phyloP scores from a whole-genome alignment of 1,140 invertebrate species.

The Sitophilus oryzae region DNA sequence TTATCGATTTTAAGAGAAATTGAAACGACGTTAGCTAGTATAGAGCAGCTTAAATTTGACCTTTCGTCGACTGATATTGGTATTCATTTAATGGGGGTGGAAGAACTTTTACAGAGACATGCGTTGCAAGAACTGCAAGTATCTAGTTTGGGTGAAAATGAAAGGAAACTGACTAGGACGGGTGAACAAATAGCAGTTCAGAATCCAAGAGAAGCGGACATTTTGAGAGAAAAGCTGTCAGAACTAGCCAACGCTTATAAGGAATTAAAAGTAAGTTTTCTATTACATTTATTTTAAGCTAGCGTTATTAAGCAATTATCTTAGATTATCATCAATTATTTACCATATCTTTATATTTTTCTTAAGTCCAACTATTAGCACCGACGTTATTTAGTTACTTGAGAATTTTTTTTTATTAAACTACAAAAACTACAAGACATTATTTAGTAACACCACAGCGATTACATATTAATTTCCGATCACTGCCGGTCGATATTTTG shows the following conservation, averaged over 20 bases:
- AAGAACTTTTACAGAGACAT: slow-evolving; percentile 91
- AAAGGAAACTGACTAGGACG: slow-evolving; percentile 69
- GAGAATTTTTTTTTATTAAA: background rate
- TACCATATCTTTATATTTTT: background rate
- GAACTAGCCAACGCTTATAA: slow-evolving; percentile 36
- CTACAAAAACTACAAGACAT: too few relatives aligned
- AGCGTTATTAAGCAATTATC: too few relatives aligned
- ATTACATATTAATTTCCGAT: too few relatives aligned
- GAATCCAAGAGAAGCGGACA: slow-evolving; percentile 38
- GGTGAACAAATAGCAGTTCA: slow-evolving; percentile 45
- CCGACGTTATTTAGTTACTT: background rate
- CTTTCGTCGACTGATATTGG: slow-evolving; percentile 85
- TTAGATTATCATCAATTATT: too few relatives aligned
- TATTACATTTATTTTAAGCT: too few relatives aligned
- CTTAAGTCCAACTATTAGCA: background rate
- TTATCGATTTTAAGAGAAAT: slow-evolving; percentile 86
- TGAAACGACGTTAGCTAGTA: slow-evolving; percentile 79
- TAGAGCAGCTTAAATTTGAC: slow-evolving; percentile 73
- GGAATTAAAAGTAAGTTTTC: slow-evolving; percentile 36
- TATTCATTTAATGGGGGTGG: slow-evolving; percentile 85
- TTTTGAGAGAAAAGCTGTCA: slow-evolving; percentile 34
- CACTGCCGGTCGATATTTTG: too few relatives aligned
- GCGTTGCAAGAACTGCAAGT: slow-evolving; percentile 86
- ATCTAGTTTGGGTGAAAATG: slow-evolving; percentile 75
- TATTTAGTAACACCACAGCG: too few relatives aligned